A percentile compares a stretch with the other conserved stretches of the same genome.
Evolutionary conservation across 2,888 invertebrate genomes (phyloP).

Genomic region (Amphipoea oculea): DNA sequence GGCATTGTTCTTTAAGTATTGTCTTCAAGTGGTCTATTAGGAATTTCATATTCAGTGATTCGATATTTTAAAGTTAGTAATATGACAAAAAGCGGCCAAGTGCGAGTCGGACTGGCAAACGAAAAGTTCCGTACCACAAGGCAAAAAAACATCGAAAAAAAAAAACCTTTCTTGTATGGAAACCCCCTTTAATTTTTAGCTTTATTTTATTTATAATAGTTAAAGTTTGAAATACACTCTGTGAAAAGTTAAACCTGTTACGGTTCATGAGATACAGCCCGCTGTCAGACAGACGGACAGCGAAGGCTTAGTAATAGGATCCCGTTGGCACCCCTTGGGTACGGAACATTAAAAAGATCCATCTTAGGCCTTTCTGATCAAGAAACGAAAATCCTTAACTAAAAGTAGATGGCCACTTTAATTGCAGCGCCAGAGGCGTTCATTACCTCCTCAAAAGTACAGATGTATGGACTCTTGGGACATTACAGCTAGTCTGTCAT

Average conservation of each 20-base stretch:
- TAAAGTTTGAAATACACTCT: not conserved
- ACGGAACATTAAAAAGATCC: not conserved
- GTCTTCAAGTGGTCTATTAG: not conserved
- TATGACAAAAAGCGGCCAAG: not conserved
- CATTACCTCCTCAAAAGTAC: not conserved
- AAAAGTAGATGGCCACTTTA: not conserved
- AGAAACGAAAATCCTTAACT: not conserved
- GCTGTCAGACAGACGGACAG: too few species aligned
- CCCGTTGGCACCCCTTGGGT: too few species aligned
- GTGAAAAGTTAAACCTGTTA: not conserved
- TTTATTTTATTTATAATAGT: not conserved
- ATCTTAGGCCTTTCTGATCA: too few species aligned
- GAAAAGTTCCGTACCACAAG: not conserved
- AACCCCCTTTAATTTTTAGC: not conserved
- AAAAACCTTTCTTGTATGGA: not conserved
- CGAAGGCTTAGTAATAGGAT: too few species aligned
- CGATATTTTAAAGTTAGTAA: not conserved
- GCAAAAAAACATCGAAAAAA: not conserved
- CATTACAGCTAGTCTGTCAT: not conserved
- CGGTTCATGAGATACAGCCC: too few species aligned
- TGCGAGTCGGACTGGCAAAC: not conserved
- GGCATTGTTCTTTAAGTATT: not conserved
- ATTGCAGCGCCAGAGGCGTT: not conserved
- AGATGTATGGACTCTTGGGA: not conserved
- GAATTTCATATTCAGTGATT: not conserved